Base-by-base conservation (phyloP, 2,113 vertebrate genomes). In the Pithys albifrons region DNA sequence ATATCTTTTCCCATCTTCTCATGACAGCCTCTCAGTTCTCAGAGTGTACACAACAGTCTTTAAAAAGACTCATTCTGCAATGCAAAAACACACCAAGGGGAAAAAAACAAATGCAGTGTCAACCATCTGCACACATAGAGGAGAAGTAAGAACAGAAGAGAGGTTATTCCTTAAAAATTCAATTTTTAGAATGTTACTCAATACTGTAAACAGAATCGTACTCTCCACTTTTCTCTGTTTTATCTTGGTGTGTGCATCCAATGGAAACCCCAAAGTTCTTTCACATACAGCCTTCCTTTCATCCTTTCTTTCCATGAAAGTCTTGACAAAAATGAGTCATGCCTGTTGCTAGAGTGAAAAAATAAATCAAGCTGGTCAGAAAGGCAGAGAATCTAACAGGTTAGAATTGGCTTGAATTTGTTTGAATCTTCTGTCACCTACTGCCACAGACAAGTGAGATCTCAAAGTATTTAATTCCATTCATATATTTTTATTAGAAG, bases 261-360 rank as follows among this genome's bases (percentile, higher is more conserved):
- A 55, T 46, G 45, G 77, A 85, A 94, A 92, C 49, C 13, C 58
- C 46, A 69, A 93, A 93, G 52, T 14, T 89, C 65, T 89, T 62
- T 95, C 70, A 81, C 28, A 81, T 12, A 95, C 49, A 76, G 73
- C 61, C 70, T 84, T 95, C 59, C 94, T 75, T 92, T 94, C 65
- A 86, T 45, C 39, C 65, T 55, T 92, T 86, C 76, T 89, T 91
- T 84, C 57, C 66, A 86, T 46, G 9, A 70, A 91, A 93, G 77
- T 89, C 79, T 91, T 86, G 81, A 76, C 25, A 93, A 89, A 88
- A 92, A 95, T 79, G 55, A 95, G 37, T 92, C 76, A 92, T 58
- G 54, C 51, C 75, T 95, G 65, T 84, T 92, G 86, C 93, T 83
- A 92, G 59, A 81, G 83, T 49, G 12, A 85, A 83, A 85, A 85